Evolutionary conservation across 2,113 vertebrate genomes (phyloP).

Genomic region (Chionodraco myersi): DNA sequence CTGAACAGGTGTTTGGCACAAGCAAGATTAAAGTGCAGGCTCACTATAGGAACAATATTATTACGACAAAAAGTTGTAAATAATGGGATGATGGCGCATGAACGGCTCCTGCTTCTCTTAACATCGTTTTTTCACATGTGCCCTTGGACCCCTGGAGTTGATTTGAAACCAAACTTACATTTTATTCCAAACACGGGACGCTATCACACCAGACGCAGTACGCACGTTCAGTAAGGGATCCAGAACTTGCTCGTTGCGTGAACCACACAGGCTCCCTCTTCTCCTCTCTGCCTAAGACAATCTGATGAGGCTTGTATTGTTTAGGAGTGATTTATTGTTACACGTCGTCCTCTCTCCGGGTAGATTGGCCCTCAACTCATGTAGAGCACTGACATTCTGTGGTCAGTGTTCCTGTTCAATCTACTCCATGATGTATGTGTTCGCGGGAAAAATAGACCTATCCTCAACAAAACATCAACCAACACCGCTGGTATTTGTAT

Average conservation of each 20-base stretch:
- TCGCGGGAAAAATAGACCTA: conserved; percentile 51
- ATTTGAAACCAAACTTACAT: neutral
- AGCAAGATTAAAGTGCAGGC: neutral
- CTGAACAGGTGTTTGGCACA: conserved; percentile 58
- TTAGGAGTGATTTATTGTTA: conserved; percentile 52
- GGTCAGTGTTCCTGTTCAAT: conserved; percentile 63
- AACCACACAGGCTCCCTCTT: conserved; percentile 3
- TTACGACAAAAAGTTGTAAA: neutral
- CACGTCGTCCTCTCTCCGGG: conserved; percentile 26
- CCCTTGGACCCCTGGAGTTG: neutral
- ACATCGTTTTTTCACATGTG: neutral
- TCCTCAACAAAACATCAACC: conserved; percentile 70
- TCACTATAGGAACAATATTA: neutral
- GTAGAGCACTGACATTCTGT: conserved; percentile 60
- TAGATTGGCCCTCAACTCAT: conserved; percentile 45
- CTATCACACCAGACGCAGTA: neutral
- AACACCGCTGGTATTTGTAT: conserved; percentile 73
- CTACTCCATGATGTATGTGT: conserved; percentile 68
- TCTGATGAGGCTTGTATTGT: conserved; percentile 37
- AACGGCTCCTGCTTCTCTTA: neutral
- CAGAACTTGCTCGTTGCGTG: neutral
- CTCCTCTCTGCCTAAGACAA: conserved; percentile 24
- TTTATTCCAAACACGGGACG: neutral
- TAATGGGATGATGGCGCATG: neutral
- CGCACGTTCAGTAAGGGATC: conserved; percentile 14